Evolutionary conservation across 2,113 vertebrate species (phyloP).

Genomic region (Excalfactoria chinensis): DNA sequence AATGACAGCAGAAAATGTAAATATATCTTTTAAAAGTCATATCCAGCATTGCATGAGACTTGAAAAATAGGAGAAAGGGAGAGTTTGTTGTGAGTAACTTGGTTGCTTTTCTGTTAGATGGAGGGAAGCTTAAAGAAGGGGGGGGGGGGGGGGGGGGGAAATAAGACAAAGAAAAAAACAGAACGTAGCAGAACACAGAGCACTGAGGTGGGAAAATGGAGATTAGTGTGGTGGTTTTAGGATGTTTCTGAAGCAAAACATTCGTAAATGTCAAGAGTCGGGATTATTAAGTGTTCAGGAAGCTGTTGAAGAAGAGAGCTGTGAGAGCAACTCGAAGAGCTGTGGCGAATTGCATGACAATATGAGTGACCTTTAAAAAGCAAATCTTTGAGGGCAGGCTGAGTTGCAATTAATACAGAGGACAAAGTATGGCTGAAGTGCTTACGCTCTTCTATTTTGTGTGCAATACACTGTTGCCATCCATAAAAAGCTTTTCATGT

Average conservation of each 20-base stretch:
- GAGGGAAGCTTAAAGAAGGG: background rate
- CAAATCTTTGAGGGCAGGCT: background rate
- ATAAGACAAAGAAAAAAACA: fast-evolving
- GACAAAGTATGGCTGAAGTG: background rate
- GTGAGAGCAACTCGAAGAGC: background rate
- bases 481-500: background rate
- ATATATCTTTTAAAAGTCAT: background rate
- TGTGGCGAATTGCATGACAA: slow-evolving; percentile 8
- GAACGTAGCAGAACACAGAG: too few species aligned
- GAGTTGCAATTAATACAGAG: background rate
- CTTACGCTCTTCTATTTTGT: background rate
- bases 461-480: background rate
- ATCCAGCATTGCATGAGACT: background rate
- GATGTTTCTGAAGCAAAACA: slow-evolving; percentile 35
- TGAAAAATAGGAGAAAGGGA: background rate
- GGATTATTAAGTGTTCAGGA: slow-evolving; percentile 54
- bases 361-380: background rate
- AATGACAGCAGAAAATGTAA: background rate
- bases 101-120: background rate
- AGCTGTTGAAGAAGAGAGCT: slow-evolving; percentile 31
- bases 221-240: background rate
- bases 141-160: background rate
- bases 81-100: background rate
- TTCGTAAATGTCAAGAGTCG: slow-evolving; percentile 62
- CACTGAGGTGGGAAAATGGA: background rate